phyloP scores from a whole-genome alignment of 2,888 invertebrate species.

The Linnaemya tessellans region DNA sequence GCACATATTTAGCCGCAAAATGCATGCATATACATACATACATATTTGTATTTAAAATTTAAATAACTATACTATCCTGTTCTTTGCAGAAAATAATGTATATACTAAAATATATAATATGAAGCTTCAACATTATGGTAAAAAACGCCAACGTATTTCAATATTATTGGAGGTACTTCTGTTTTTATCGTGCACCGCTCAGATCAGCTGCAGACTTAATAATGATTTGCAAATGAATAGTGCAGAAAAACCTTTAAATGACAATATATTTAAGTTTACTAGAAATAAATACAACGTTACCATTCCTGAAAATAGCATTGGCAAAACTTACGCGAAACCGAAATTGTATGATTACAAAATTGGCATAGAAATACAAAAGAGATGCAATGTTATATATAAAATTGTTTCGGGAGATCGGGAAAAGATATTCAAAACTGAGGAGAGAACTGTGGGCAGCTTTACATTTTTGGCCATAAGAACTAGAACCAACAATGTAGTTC shows the following conservation, averaged over 20 bases:
- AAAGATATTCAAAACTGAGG: constrained; percentile 96
- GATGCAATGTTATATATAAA: constrained; percentile 90
- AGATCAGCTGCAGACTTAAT: constrained; percentile 29
- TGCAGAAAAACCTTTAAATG: constrained; percentile 49
- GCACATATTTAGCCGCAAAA: too few relatives aligned
- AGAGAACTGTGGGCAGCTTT: constrained; percentile 95
- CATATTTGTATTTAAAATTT: too few relatives aligned
- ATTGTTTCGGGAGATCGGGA: constrained; percentile 94
- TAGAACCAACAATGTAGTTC: constrained; percentile 92
- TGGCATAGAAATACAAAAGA: constrained; percentile 88
- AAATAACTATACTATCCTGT: neutral
- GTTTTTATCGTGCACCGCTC: constrained; percentile 36
- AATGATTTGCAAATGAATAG: constrained; percentile 38
- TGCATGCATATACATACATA: too few relatives aligned
- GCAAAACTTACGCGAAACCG: constrained; percentile 92
- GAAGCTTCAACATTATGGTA: constrained; percentile 58
- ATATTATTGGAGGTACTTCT: constrained; percentile 52
- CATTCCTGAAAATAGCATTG: constrained; percentile 95
- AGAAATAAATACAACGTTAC: constrained; percentile 92
- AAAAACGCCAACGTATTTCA: constrained; percentile 38
- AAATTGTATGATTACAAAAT: constrained; percentile 89
- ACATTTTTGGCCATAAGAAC: constrained; percentile 96
- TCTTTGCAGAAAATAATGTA: constrained; percentile 65
- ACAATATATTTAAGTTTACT: constrained; percentile 87
- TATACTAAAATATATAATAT: constrained; percentile 58